Evolutionary conservation across 2,113 vertebrate genomes (phyloP), one percentile per base, ranked within the genome.

Genomic region (Chelonoidis abingdonii): DNA sequence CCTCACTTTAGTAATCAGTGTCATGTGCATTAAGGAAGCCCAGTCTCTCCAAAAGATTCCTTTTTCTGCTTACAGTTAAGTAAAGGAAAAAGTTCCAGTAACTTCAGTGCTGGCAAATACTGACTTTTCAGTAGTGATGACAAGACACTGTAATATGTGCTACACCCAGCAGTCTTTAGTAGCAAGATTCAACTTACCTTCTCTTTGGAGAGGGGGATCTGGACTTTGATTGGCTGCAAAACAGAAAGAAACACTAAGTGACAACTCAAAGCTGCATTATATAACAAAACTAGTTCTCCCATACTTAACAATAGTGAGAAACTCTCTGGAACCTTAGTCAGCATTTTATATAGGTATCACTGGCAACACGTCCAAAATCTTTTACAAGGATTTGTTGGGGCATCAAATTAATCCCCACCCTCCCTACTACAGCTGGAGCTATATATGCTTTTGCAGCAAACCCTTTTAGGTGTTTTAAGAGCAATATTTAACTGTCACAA

Each of bases 151-250:
- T 21, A 92, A 50, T 65, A 31, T n/a, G 84, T 90, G 72, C 47
- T 83, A 76, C 89, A 65, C 0, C 0, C 31, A 69, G 25, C 3
- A 3, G 1, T 76, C 83, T 38, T 22, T 21, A 88, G 76, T 1
- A 95, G 92, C 41, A 93, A 95, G 52, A 92, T 80, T 84, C 81
- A 97, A 97, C 98, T 13, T 98, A 99, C 98, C 98, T 99, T 99
- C 98, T 98, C 97, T 99, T 99, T 98, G 98, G 98, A 98, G 99
- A 98, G 78, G 98, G 98, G 53, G 98, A 98, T 95, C 97, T 98
- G 96, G 99, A 99, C 97, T 99, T 99, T 76, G 99, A 99, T 65
- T 97, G 98, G 97, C 98, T 98, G 98, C 90, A 98, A 98, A 98
- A 98, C 47, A 97, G 59, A 93, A 97, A 54, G 91, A 97, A 95